Evolutionary conservation across 2,113 vertebrate species (phyloP), one percentile per base, ranked within the genome.

Genomic region (Pionites leucogaster): DNA sequence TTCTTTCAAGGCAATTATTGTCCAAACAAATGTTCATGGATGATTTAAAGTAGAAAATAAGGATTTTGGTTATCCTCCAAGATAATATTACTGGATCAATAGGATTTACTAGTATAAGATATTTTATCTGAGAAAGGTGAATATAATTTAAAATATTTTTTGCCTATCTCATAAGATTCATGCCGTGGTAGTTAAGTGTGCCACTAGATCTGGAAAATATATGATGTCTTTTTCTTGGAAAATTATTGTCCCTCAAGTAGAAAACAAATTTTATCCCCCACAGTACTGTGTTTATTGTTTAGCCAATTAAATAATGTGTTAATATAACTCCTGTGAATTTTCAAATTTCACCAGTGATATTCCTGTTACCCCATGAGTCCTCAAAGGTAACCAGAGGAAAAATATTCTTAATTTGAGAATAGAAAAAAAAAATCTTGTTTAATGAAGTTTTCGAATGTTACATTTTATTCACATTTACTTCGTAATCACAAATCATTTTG

Each of bases 301-400:
- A 69, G 22, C 23, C 46, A 82, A 53, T 91, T 87, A 97, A 82
- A 88, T 33, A 83, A 85, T 27, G 6, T 28, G 90, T 81, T 95
- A 82, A 75, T 81, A 71, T 22, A 86, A 67, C n/a, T 46, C 60
- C 24, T 69, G 18, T 57, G 42, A 89, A 79, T 79, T 91, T 94
- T 82, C 55, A 86, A 0, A 83, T 90, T 94, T 80, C 63, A 92
- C 29, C 14, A 63, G 67, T 88, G 82, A 59, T 35, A 53, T 80
- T 88, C 37, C 18, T 92, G 19, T 72, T 63, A 57, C 88, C 42
- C 59, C 68, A 39, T 22, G 71, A 82, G 59, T 70, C 42, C 55
- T 85, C 71, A 86, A 88, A 91, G 29, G 63, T 90, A 96, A 90
- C 15, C 13, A 93, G 17, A 97, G 46, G 67, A 71, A 97, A 96